Conservation (phyloP, 2,113 vertebrate species). For the Turnix velox region DNA sequence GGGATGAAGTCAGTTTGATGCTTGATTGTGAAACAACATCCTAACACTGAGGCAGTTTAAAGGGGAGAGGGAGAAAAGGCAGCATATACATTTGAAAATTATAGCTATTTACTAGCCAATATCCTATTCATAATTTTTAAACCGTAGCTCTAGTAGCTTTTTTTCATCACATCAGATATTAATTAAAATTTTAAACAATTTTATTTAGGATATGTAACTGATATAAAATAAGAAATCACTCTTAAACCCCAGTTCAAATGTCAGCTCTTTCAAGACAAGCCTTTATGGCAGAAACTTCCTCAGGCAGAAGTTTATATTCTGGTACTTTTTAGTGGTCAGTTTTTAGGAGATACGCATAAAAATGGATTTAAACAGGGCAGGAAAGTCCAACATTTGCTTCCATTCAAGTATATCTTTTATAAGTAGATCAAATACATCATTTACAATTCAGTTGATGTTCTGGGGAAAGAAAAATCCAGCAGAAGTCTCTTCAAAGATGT, state of each 20-base stretch:
- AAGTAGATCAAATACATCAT: background rate
- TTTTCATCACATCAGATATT: background rate
- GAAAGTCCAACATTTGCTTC: background rate
- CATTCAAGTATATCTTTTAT: background rate
- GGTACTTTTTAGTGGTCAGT: background rate
- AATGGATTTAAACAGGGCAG: background rate
- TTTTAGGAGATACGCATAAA: background rate
- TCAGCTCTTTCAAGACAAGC: background rate
- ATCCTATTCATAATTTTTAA: background rate
- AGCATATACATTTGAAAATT: background rate
- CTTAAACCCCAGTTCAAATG: background rate
- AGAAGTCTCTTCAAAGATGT: background rate
- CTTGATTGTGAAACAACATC: background rate
- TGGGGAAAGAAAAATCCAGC: background rate
- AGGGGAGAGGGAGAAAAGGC: background rate
- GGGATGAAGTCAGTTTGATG: background rate
- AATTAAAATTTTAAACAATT: background rate
- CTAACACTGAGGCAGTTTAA: background rate
- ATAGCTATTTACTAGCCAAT: background rate
- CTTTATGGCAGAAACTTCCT: background rate
- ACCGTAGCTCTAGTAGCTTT: background rate
- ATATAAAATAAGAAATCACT: background rate
- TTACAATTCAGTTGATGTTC: background rate
- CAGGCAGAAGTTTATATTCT: background rate
- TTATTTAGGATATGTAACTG: background rate